Base-by-base conservation (phyloP, 2,888 invertebrate species). In the Parnassius smintheus region DNA sequence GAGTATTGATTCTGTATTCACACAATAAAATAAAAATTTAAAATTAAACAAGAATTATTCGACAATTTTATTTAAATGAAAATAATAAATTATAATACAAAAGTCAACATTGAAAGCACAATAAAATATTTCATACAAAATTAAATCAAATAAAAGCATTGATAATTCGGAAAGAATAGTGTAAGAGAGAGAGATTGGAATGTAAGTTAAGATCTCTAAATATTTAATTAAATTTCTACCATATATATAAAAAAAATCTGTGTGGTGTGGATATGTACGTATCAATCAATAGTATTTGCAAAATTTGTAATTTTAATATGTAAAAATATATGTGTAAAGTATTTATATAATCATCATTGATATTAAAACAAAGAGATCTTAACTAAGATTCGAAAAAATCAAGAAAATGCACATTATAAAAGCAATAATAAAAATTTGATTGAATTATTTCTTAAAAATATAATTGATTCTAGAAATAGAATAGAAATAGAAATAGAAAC, bases 1-100 rank as follows among this genome's bases (percentile, higher is more conserved):
- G 35, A 1, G 7, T 35, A 35, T 18, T 18, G 18, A 18, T 35
- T 35, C 35, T 35, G 35, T 1, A 35, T 7, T 35, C 7, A 35
- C 35, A 35, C 35, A 35, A 35, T n/a, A n/a, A n/a, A n/a, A 1
- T 35, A 35, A 25, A 4, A 4, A 2, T 35, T 35, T n/a, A 4
- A 46, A 61, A 67, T 59, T 18, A 68, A 62, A 69, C 63, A 69
- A 66, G 13, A 52, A 66, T 73, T 65, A 66, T 73, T 72, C 70
- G 70, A 76, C 61, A 72, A 69, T 71, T 80, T 78, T 80, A 81
- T 79, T 78, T 69, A 71, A 73, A 74, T 66, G 70, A 73, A 75
- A 78, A 76, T 71, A 75, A 74, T 25, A 73, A 76, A 78, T 80
- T 76, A 78, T 65, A 78, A 73, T 72, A 68, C 72, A 74, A 71